These are phyloP conservation scores for Brachionus manjavacas DNA, from an alignment of 1,140 invertebrate species.

Conservation along the genomic window DNA sequence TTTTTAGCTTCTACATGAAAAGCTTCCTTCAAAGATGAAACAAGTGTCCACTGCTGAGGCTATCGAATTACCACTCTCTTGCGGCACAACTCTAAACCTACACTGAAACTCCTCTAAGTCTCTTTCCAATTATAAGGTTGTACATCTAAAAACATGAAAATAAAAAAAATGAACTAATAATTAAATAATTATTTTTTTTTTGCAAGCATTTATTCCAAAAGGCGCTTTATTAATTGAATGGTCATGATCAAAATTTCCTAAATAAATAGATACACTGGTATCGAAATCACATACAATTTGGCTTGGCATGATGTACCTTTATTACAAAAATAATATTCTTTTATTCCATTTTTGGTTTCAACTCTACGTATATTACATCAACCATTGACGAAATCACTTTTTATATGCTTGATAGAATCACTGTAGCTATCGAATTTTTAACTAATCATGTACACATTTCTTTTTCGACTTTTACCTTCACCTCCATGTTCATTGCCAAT, in stretches of 20 bases:
- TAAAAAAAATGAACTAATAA: no score
- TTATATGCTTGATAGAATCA: not conserved
- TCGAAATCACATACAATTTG: not conserved
- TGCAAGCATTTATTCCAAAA: not conserved
- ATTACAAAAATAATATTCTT: not conserved
- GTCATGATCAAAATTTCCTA: not conserved
- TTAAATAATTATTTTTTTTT: no score
- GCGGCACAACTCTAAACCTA: no score
- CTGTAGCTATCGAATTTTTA: not conserved
- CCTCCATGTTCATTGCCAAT: not conserved
- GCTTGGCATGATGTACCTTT: not conserved
- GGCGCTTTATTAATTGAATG: not conserved
- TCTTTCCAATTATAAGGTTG: no score
- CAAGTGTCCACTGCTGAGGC: no score
- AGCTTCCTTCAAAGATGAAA: no score
- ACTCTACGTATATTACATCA: not conserved
- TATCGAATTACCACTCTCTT: no score
- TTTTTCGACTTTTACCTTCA: not conserved
- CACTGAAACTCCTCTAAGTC: no score
- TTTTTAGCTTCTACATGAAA: no score
- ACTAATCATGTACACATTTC: not conserved
- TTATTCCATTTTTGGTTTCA: not conserved
- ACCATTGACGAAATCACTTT: not conserved
- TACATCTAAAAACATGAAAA: no score
- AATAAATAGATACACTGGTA: not conserved